Evolutionary conservation across 2,888 invertebrate species (phyloP), one percentile per base, ranked within the genome.

Genomic region (Crocallis elinguaria): DNA sequence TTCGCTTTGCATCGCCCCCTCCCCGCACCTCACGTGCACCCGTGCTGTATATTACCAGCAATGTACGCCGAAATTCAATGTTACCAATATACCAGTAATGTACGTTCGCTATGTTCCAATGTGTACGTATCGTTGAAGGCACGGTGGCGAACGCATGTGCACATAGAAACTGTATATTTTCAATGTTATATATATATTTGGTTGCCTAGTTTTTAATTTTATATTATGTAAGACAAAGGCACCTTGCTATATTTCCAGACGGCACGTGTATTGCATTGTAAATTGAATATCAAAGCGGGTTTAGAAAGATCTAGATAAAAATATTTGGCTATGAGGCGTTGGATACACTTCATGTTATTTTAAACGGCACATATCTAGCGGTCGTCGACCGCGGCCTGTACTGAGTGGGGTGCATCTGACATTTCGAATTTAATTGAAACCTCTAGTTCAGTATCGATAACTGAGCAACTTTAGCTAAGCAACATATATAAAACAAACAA

Each of bases 1-100:
- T 85, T 79, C 59, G 88, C 87, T 86, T 86, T 56, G 83, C 86
- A 80, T 79, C 69, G 68, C 77, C 76, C 77, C 71, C 29, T 58
- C 69, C 71, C 75, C 74, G 73, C 79, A 70, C 75, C 57, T 44
- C 65, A 46, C 73, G 68, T 67, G 73, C 73, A 68, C 77, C 75
- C 79, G 77, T 70, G 67, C 71, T 67, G 62, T 71, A 65, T 66
- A 65, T 62, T 55, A 44, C 58, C 56, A 42, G 41, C 61, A 37
- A 49, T 56, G 53, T 56, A 46, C 53, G 50, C 48, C 49, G 19
- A 41, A 46, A 39, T 23, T 44, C 45, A 51, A 45, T 41, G 21
- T 51, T 33, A 17, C 14, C 17, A 25, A 7, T n/a, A 19, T 33
- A 30, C 27, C 30, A 13, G 5, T 13, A 8, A n/a, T 37, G 19